phyloP scores from a whole-genome alignment of 2,113 vertebrate species.

The Sarotherodon lohbergeri region DNA sequence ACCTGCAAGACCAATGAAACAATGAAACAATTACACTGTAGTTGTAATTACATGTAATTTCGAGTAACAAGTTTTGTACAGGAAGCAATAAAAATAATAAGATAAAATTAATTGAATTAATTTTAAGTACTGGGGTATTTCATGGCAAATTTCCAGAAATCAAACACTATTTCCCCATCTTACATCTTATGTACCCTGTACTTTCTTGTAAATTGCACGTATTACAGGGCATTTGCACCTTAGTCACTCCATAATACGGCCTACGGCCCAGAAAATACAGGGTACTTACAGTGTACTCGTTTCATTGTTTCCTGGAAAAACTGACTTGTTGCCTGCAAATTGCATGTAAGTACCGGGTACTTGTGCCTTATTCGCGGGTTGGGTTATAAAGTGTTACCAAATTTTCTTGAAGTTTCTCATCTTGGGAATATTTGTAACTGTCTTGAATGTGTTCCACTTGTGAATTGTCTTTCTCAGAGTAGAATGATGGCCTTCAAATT shows the following conservation, averaged over 20 bases:
- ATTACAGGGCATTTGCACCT: background rate
- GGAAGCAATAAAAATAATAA: background rate
- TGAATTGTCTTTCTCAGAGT: background rate
- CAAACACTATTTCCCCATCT: background rate
- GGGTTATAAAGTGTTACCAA: background rate
- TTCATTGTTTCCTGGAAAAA: background rate
- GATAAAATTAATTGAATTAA: background rate
- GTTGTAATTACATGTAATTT: background rate
- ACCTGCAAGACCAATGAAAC: too few species aligned
- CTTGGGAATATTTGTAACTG: background rate
- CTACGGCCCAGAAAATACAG: fast-evolving
- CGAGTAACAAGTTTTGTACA: background rate
- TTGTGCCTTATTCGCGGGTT: fast-evolving
- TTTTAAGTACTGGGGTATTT: background rate
- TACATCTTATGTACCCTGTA: background rate
- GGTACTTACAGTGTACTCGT: background rate
- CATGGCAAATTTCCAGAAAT: background rate
- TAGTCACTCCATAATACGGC: background rate
- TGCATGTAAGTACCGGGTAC: background rate
- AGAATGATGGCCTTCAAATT: background rate
- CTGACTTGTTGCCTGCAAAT: background rate
- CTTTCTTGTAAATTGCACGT: background rate
- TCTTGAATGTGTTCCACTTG: background rate
- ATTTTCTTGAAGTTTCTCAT: background rate
- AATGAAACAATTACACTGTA: background rate